These are phyloP conservation scores for Eurytoma adleriae DNA, from an alignment of 2,888 invertebrate genomes.

Conservation along the genomic window DNA sequence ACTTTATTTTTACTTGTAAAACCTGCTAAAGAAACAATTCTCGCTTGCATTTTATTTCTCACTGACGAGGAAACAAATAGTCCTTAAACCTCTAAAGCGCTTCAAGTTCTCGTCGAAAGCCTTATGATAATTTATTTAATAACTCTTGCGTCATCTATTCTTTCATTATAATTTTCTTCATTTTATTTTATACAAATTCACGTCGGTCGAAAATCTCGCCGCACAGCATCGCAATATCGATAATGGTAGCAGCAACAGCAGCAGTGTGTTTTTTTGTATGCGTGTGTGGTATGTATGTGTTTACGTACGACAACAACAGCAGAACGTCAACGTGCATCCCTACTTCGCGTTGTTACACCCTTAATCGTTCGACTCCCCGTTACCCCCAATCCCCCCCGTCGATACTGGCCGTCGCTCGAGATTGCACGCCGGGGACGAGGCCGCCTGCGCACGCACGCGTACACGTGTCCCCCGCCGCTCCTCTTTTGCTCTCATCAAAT, in stretches of 20 bases:
- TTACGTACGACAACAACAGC: slow-evolving; percentile 31
- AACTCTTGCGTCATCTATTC: neutral
- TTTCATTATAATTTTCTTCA: neutral
- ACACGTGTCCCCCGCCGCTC: neutral
- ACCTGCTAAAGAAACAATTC: slow-evolving; percentile 32
- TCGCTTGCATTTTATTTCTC: slow-evolving; percentile 7
- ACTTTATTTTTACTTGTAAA: slow-evolving; percentile 33
- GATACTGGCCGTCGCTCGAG: slow-evolving; percentile 24
- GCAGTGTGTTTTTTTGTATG: slow-evolving; percentile 14
- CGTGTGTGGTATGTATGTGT: neutral
- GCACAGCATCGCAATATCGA: slow-evolving; percentile 35
- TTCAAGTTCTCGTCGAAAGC: slow-evolving; percentile 12
- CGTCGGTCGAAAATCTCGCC: slow-evolving; percentile 26
- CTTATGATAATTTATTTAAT: neutral
- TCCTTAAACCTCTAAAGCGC: slow-evolving; percentile 28
- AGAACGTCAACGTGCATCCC: slow-evolving; percentile 24
- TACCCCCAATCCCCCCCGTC: neutral
- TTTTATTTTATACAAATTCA: slow-evolving; percentile 35
- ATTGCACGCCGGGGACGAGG: slow-evolving; percentile 10
- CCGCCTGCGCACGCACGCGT: slow-evolving; percentile 1
- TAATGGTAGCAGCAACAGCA: slow-evolving; percentile 40
- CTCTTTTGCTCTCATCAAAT: slow-evolving; percentile 9
- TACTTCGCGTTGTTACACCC: too few species aligned
- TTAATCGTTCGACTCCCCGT: neutral
- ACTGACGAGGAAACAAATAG: slow-evolving; percentile 17